Evolutionary conservation across 2,797 vertebrate genomes (phyloP), one percentile per base, ranked within the genome.

Genomic region (Benthosema pterotum): DNA sequence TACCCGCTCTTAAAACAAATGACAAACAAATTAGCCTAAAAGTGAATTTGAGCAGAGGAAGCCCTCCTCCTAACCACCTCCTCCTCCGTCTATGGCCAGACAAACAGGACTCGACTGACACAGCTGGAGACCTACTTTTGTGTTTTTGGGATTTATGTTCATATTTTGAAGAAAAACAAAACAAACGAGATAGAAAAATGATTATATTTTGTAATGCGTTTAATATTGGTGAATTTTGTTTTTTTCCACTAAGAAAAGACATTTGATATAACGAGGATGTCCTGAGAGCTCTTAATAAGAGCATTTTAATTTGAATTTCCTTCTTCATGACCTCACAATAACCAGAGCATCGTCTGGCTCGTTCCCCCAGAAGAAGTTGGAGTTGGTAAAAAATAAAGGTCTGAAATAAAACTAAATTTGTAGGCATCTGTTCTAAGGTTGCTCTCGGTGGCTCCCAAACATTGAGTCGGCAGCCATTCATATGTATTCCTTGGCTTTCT

Each of bases 141-240:
- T 57, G 32, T 66, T 76, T 76, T 69, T 77, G 77, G 52, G 83
- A 79, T 90, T 88, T 92, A 43, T 90, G 88, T 91, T 92, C 69
- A 83, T 91, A 89, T 91, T 92, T 92, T 87, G 74, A 56, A 68
- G 76, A 25, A 4, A 25, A 80, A 77, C n/a, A 28, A 42, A 47
- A 47, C 51, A 71, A 71, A 65, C 43, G 42, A 7, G 64, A 82
- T 79, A 82, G 76, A 88, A 89, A 92, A 88, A 75, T 57, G 87
- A 89, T 93, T 94, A 94, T 94, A 94, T 94, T 38, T 93, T 93
- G 86, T 94, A 94, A 91, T 71, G 77, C 82, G 75, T 89, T 91
- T 88, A 87, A 85, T 88, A 88, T 80, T 67, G 64, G 60, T 88
- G 69, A 75, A 53, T 22, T 76, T 74, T 70, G 66, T 74, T 75